Evolutionary conservation across 2,888 invertebrate species (phyloP).

Genomic region (Neria commutata): DNA sequence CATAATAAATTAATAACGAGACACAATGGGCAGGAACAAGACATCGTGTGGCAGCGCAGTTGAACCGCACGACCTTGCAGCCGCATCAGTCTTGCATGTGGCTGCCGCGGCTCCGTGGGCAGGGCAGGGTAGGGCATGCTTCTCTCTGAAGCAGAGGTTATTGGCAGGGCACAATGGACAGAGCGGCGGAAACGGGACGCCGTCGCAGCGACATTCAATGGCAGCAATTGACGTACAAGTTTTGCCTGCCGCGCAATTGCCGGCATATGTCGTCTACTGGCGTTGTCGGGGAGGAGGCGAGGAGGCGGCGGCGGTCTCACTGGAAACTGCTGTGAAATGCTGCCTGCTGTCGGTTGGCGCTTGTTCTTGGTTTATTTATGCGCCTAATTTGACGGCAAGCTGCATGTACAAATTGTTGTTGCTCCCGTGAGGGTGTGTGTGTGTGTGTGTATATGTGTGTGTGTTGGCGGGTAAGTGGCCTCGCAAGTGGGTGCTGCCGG

Average conservation of each 20-base stretch:
- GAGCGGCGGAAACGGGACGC: not conserved
- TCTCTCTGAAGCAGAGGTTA: not conserved
- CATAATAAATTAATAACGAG: conserved; percentile 59
- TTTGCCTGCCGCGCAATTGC: not conserved
- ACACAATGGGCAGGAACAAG: conserved; percentile 15
- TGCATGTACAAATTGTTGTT: conserved; percentile 57
- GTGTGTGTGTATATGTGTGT: no score
- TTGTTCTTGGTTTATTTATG: conserved; percentile 51
- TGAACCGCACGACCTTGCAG: not conserved
- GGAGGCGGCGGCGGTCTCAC: not conserved
- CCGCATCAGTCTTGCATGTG: not conserved
- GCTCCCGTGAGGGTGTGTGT: no score
- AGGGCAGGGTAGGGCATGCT: not conserved
- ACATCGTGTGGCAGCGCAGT: conserved; percentile 22
- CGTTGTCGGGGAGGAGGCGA: not conserved
- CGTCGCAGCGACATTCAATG: not conserved
- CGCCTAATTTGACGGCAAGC: conserved; percentile 58
- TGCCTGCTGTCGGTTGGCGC: not conserved
- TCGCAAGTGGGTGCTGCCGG: not conserved
- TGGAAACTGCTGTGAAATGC: not conserved
- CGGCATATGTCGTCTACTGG: no score
- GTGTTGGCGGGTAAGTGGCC: no score
- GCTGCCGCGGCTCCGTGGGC: not conserved
- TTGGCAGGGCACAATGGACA: not conserved
- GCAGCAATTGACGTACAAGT: not conserved